Base-by-base conservation (phyloP, 2,797 vertebrate genomes). In the Fundulus diaphanus region DNA sequence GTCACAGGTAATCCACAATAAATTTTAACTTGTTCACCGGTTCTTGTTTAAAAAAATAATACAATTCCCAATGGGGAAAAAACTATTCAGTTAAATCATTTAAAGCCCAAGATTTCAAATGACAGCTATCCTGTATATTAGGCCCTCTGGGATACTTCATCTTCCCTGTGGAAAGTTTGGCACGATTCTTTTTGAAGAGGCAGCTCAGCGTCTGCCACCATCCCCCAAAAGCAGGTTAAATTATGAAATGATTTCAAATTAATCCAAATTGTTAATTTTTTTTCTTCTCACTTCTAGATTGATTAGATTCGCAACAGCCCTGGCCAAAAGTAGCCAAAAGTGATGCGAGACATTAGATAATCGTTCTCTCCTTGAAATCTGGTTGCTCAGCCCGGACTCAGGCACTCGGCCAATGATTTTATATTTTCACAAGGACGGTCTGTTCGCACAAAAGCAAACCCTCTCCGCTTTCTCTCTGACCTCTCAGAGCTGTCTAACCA, bases 321-420 rank as follows among this genome's bases (percentile, higher is more conserved):
- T 70, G 49, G 69, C 22, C 24, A 57, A 70, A 80, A 90, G 76
- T 74, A 70, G 79, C 59, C 46, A 75, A 72, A 71, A 74, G 59
- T 88, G 85, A 91, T 40, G 68, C 83, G 85, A 87, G 82, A 83
- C 79, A 80, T 83, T 81, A 85, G 83, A 88, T 84, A 51, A 79
- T 71, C 77, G 85, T 89, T 88, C 80, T 59, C 72, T 85, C 71
- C 68, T 81, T 87, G 59, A 90, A 88, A 89, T 79, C 20, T 15
- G 76, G 76, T 83, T 66, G 65, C 16, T 54, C n/a, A 52, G 24
- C 35, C 65, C 83, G 83, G 76, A 73, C 37, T 83, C 51, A 63
- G 85, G 86, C 78, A 42, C 22, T 46, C 44, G 72, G 85, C 86
- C 84, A 84, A 76, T 44, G 70, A 78, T 80, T 89, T 85, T 69